Conservation (phyloP, 1,140 invertebrate species). For the Zaprionus davidi region DNA sequence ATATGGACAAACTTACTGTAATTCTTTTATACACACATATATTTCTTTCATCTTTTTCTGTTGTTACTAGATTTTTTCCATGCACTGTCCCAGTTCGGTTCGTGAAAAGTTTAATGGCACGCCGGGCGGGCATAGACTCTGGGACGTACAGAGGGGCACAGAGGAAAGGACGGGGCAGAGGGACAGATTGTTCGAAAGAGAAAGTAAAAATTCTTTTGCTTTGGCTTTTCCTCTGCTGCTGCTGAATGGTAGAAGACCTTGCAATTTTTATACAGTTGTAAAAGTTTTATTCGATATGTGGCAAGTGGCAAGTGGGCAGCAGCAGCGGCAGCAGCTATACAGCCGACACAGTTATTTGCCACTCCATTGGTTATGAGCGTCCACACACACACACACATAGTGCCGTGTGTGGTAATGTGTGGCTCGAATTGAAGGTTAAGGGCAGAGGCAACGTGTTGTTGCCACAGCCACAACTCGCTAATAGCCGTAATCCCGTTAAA, state of each 20-base stretch:
- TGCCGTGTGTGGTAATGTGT: constrained; percentile 12
- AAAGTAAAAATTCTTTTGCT: constrained; percentile 81
- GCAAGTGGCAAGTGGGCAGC: constrained; percentile 52
- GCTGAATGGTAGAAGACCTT: constrained; percentile 75
- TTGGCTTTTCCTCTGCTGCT: constrained; percentile 51
- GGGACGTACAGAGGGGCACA: constrained; percentile 17
- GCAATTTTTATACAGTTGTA: constrained; percentile 82
- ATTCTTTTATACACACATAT: constrained; percentile 79
- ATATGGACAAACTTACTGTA: constrained; percentile 73
- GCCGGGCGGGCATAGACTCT: constrained; percentile 49
- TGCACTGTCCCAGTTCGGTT: constrained; percentile 79
- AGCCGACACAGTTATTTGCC: constrained; percentile 74
- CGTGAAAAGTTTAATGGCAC: constrained; percentile 80
- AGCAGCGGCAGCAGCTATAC: constrained; percentile 19
- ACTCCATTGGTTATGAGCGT: constrained; percentile 72
- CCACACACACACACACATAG: constrained; percentile 13
- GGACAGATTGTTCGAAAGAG: constrained; percentile 60
- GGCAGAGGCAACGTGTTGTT: constrained; percentile 14
- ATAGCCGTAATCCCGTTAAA: constrained; percentile 29
- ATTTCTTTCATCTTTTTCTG: constrained; percentile 83
- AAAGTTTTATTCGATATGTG: constrained; percentile 82
- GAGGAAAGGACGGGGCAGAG: not conserved
- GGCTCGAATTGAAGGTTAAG: constrained; percentile 29
- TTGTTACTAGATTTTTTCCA: constrained; percentile 81
- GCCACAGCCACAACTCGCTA: constrained; percentile 20